Evolutionary conservation across 2,113 vertebrate species (phyloP).

Genomic region (Sylvia atricapilla): DNA sequence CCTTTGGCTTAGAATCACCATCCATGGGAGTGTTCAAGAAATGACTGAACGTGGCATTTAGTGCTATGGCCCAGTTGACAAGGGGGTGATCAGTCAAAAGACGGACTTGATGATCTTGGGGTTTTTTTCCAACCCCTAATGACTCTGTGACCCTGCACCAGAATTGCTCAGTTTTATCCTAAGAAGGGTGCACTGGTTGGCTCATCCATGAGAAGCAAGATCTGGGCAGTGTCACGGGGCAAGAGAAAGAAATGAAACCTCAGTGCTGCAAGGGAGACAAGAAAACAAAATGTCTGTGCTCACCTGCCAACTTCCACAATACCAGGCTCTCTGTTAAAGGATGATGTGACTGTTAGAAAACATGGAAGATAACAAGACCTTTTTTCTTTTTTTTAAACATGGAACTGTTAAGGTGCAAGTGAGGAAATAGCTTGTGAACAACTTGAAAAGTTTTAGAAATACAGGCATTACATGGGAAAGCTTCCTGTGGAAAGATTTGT

Average conservation of each 20-base stretch:
- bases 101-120: not conserved
- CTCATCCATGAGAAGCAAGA: not conserved
- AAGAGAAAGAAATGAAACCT: not conserved
- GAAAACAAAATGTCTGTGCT: accelerated
- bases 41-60: accelerated
- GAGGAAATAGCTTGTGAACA: not conserved
- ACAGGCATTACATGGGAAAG: not conserved
- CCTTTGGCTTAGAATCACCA: not conserved
- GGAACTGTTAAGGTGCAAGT: not conserved
- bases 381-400: not conserved
- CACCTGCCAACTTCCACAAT: not conserved
- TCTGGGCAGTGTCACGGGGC: not conserved
- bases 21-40: not conserved
- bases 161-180: not conserved
- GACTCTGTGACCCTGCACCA: not conserved
- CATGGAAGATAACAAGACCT: not conserved
- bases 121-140: not conserved
- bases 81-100: not conserved
- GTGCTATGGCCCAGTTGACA: not conserved
- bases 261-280: not conserved
- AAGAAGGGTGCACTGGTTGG: accelerated
- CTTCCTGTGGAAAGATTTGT: not conserved
- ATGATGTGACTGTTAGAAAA: not conserved
- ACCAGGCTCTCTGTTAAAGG: not conserved
- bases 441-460: not conserved